Conservation (phyloP, 2,797 vertebrate species). For the Lacerta bilineata region DNA sequence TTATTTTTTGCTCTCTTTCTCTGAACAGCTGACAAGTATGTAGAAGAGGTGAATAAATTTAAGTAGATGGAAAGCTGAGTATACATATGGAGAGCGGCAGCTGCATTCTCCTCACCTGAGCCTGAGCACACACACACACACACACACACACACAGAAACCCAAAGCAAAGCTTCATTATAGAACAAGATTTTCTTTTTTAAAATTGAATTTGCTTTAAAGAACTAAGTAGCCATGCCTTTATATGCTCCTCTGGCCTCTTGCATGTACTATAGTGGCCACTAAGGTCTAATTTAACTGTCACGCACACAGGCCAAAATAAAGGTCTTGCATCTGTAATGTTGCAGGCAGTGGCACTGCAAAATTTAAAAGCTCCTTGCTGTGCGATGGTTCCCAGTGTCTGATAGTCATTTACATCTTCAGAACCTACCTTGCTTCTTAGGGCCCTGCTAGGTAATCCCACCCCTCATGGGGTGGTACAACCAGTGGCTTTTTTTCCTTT, state of each 20-base stretch:
- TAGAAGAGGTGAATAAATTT: constrained; percentile 54
- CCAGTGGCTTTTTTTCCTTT: no score
- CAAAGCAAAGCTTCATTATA: not conserved
- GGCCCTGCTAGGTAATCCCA: not conserved
- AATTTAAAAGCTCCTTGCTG: not conserved
- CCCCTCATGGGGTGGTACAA: not conserved
- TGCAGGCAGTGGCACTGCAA: not conserved
- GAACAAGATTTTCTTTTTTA: not conserved
- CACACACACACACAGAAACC: not conserved
- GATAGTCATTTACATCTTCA: no score
- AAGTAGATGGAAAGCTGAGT: constrained; percentile 31
- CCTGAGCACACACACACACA: not conserved
- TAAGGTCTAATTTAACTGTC: constrained; percentile 6
- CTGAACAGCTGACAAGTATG: constrained; percentile 4
- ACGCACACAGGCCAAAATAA: not conserved
- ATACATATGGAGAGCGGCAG: not conserved
- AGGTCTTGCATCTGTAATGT: not conserved
- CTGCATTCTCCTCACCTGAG: constrained; percentile 7
- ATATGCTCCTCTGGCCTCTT: not conserved
- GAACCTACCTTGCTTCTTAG: no score
- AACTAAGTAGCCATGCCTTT: not conserved
- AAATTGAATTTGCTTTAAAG: not conserved
- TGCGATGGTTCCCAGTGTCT: not conserved
- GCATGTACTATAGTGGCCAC: not conserved
- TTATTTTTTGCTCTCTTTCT: not conserved